Percentiles rank a stretch among this genome's conserved stretches.
These are phyloP conservation scores for Acanthaster planci DNA, from an alignment of 35 echinoderm and acorn worm species.

Conservation along the genomic window DNA sequence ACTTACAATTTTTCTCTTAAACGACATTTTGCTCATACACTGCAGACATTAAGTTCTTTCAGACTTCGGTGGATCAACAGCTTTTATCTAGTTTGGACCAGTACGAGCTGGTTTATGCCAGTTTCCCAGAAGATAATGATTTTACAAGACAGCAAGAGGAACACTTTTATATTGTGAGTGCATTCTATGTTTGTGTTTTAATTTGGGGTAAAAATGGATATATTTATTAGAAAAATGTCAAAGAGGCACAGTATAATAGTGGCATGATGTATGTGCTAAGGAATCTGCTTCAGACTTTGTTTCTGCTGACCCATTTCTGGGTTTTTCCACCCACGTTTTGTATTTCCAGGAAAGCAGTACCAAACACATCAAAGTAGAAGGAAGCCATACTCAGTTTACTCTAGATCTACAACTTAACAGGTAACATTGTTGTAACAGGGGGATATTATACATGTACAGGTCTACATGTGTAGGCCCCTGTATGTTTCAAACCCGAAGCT, in stretches of 20 bases:
- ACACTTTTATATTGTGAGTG: not conserved
- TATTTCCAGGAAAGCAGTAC: not conserved
- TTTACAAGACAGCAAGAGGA: not conserved
- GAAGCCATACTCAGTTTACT: not conserved
- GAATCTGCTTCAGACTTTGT: no score
- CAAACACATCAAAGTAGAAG: conserved; percentile 11
- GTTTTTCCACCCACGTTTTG: not conserved
- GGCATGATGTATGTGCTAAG: no score
- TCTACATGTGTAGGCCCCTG: not conserved
- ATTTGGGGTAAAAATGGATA: no score
- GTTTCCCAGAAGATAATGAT: conserved; percentile 10
- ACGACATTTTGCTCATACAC: not conserved
- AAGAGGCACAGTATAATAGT: no score
- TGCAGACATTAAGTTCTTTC: conserved; percentile 3
- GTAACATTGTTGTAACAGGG: not conserved
- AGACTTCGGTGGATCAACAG: not conserved
- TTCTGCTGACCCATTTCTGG: not conserved
- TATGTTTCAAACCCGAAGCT: not conserved
- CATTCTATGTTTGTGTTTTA: not conserved
- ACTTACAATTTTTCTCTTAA: no score
- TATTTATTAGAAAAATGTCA: no score
- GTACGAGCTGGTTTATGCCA: conserved; percentile 15
- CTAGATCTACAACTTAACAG: not conserved
- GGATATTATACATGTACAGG: not conserved
- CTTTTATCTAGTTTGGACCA: conserved; percentile 13